Evolutionary conservation across 2,797 vertebrate species (phyloP).

Genomic region (Sternotherus odoratus): DNA sequence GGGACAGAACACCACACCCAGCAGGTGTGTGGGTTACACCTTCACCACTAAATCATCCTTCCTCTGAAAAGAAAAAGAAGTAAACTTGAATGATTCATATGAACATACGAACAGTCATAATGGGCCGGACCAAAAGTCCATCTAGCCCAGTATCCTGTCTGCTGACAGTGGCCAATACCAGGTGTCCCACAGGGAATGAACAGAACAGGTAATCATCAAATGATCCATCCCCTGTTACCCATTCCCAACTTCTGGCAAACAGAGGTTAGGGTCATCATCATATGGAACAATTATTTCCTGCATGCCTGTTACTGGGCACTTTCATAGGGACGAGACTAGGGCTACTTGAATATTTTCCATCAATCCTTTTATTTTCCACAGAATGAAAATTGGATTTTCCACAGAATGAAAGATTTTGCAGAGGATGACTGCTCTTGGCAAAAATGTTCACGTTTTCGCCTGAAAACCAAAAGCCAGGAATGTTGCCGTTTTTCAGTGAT

Average conservation of each 20-base stretch:
- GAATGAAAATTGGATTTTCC: background rate
- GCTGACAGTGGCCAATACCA: no score
- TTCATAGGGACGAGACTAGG: background rate
- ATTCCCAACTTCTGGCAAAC: no score
- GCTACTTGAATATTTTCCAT: background rate
- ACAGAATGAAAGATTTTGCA: background rate
- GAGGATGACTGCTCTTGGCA: background rate
- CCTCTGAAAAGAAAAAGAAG: background rate
- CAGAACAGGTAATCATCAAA: no score
- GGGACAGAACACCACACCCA: no score
- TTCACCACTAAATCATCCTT: background rate
- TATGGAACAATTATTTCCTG: background rate
- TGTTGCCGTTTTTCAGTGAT: background rate
- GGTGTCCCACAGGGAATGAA: no score
- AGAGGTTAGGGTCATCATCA: no score
- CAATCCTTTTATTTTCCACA: background rate
- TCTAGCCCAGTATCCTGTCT: no score
- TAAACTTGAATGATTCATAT: conserved; percentile 15
- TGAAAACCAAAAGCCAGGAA: background rate
- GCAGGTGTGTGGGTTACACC: no score
- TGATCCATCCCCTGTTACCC: no score
- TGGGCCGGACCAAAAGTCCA: no score
- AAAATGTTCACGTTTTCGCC: background rate
- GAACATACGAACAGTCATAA: no score
- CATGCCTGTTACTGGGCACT: background rate